Evolutionary conservation across 2,888 invertebrate species (phyloP), one percentile per base, ranked within the genome.

Genomic region (Exephanes ischioxanthus): DNA sequence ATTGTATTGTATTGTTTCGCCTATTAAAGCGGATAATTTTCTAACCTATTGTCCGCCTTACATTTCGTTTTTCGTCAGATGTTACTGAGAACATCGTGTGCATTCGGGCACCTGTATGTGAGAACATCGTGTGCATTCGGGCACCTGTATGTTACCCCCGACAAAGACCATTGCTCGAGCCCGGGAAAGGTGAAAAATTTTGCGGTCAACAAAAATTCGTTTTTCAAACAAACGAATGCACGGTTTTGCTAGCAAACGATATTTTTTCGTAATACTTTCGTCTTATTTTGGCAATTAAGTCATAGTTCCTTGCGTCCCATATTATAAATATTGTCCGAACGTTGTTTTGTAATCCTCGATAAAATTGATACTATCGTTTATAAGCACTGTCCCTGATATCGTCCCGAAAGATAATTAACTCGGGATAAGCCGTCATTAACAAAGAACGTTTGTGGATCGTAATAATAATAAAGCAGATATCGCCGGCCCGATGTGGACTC

Each of bases 361-460:
- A 16, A 2, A 30, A 55, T 51, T 53, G 11, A 41, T 26, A 26
- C 26, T 11, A 41, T 41, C 41, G 41, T 41, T 41, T 11, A 41
- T 41, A 0, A 41, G 9, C 3, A 26, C 26, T 1, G 26, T 26
- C 26, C n/a, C 22, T 6, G 5, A 16, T 37, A 22, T 22, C 22
- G 41, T 58, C 45, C 22, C n/a, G 30, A 7, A 3, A 16, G 14
- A 16, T 58, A 22, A 22, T 72, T 22, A 58, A 22, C 3, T 72
- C 2, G 22, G 4, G 41, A 77, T 77, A 41, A 68, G 61, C 48
- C 26, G 55, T 45, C n/a, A 55, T 67, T 53, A 67, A 4, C 26
- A 3, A 19, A 26, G 30, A 33, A 41, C 14, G 9, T 16, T 3
- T 16, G 6, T 45, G 14, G 3, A 14, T 45, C 16, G 72, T 58